Evolutionary conservation across 2,113 vertebrate species (phyloP), one percentile per base, ranked within the genome.

Genomic region (Cyprinodon brontotheroides): DNA sequence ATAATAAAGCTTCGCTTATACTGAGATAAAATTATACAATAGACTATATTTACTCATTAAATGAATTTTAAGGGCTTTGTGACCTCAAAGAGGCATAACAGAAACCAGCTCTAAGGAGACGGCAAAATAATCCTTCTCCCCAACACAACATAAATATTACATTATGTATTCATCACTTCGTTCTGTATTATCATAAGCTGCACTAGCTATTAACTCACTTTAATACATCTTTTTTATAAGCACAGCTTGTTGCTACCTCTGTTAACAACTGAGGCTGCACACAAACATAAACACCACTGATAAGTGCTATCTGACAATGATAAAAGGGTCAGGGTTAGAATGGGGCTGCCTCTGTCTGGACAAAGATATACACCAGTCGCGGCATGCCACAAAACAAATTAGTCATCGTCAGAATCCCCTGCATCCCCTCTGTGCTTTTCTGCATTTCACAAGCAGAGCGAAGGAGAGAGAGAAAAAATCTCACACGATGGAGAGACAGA

Each of bases 381-480:
- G 9, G 75, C 75, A 41, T 75, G 78, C 85, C 72, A 68, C 70
- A 76, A 85, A 89, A 89, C 86, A 91, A 90, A 90, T 91, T 77
- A 86, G 85, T 87, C 80, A 79, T 82, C 65, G 85, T 86, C 86
- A 72, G 71, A 82, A 89, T 88, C 83, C 90, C 79, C 79, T 73
- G 83, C 75, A 87, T 86, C 71, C 73, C 81, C 84, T 83, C 81
- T 81, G 81, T 45, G 73, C 63, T 78, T 86, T 86, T 79, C 70
- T 74, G 79, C 74, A 85, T 87, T 87, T 88, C 66, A 73, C 61
- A 59, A 78, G 72, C 59, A 29, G 41, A 60, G 67, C 11, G 8
- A 53, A 22, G n/a, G 40, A 43, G 43, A 75, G 48, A 80, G 83
- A 84, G 85, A 63, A 78, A 85, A 76, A 75, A 77, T 77, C 70